phyloP scores from a whole-genome alignment of 2,113 vertebrate genomes.

The Arizona elegans region DNA sequence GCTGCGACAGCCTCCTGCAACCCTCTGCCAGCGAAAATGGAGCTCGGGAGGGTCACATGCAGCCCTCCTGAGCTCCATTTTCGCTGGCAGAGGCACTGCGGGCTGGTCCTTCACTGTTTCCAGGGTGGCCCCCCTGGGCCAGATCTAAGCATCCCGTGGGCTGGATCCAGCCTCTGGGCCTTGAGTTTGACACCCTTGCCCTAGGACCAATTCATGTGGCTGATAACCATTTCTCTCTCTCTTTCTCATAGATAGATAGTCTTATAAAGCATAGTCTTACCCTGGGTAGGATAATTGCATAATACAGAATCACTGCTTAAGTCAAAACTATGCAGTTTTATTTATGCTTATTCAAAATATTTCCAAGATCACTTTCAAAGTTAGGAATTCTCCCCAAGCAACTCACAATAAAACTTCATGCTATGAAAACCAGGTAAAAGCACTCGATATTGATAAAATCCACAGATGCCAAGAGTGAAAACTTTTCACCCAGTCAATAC shows the following conservation, averaged over 20 bases:
- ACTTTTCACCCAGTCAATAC: not conserved
- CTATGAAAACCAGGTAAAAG: not conserved
- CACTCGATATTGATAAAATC: not conserved
- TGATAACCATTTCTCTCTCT: too few species aligned
- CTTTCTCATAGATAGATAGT: not conserved
- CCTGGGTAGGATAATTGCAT: not conserved
- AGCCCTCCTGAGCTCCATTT: too few species aligned
- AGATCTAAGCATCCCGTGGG: too few species aligned
- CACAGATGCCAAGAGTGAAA: not conserved
- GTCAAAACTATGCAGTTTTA: not conserved
- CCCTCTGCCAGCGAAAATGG: too few species aligned
- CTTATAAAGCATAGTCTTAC: not conserved
- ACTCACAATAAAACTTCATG: not conserved
- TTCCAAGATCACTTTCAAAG: not conserved
- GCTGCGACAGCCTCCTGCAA: too few species aligned
- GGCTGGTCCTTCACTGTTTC: too few species aligned
- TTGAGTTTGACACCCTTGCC: too few species aligned
- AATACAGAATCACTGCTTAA: not conserved
- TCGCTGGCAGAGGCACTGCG: too few species aligned
- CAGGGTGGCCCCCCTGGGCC: too few species aligned
- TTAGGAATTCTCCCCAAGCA: not conserved
- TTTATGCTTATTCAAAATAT: not conserved
- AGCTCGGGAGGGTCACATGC: too few species aligned
- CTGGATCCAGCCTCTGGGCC: too few species aligned
- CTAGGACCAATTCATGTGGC: too few species aligned